A percentile compares a stretch with the other conserved stretches of the same genome.
Conservation (phyloP, 1,140 invertebrate species). For the Achatina immaculata region DNA sequence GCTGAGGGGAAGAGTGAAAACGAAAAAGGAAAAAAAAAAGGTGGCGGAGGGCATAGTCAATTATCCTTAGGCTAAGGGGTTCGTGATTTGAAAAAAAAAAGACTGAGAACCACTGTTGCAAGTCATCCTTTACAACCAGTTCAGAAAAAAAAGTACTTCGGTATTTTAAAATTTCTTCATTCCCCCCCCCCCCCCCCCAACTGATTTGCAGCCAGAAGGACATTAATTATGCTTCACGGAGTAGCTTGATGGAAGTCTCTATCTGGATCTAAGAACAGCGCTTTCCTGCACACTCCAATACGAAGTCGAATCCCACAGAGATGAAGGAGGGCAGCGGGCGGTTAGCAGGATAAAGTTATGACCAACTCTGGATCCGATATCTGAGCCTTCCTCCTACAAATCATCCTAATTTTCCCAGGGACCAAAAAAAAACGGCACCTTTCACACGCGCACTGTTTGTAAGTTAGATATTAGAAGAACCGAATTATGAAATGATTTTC, state of each 20-base stretch:
- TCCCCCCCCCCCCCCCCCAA: background rate
- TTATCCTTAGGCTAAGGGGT: background rate
- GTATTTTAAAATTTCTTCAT: background rate
- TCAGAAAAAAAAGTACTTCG: background rate
- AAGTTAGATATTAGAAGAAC: too few relatives aligned
- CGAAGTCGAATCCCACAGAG: background rate
- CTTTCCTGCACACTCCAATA: background rate
- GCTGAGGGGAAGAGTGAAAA: slow-evolving; percentile 16
- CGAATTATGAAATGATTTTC: too few relatives aligned
- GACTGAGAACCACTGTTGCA: background rate
- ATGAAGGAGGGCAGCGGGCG: background rate
- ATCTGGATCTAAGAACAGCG: background rate
- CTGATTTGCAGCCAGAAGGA: background rate
- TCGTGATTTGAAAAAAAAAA: background rate
- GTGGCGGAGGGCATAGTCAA: background rate
- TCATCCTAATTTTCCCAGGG: background rate
- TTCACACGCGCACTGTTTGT: too few relatives aligned
- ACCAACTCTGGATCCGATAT: background rate
- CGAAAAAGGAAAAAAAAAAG: background rate
- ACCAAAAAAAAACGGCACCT: too few relatives aligned
- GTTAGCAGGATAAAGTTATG: background rate
- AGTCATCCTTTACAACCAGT: background rate
- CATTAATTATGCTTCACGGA: background rate
- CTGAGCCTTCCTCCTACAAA: background rate
- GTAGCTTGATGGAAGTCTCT: background rate